Percentiles rank a stretch among this genome's conserved stretches.
phyloP scores from a whole-genome alignment of 2,113 vertebrate genomes.

The Bostrychus sinensis region DNA sequence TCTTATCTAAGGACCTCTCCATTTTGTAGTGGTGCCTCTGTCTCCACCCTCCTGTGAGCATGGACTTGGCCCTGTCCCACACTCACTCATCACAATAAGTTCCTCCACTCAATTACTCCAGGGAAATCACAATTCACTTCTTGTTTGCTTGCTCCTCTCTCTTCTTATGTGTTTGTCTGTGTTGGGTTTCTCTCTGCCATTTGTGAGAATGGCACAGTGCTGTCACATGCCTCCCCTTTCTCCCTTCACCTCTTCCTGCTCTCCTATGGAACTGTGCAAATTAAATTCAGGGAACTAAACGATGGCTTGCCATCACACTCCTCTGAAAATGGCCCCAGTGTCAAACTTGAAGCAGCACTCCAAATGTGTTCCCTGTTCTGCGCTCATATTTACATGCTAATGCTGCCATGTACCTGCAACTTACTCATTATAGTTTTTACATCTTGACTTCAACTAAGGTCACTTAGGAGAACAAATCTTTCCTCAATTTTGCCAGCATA shows the following conservation, averaged over 20 bases:
- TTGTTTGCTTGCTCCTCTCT: slow-evolving; percentile 18
- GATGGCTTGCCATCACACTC: slow-evolving; percentile 34
- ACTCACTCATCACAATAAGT: slow-evolving; percentile 20
- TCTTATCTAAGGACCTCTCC: no score
- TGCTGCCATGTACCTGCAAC: slow-evolving; percentile 28
- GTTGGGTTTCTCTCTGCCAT: slow-evolving; percentile 52
- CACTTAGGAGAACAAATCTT: slow-evolving; percentile 2
- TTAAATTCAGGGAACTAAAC: slow-evolving; percentile 58
- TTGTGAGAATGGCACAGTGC: slow-evolving; percentile 63
- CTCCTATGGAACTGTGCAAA: slow-evolving; percentile 54
- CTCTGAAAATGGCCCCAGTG: slow-evolving; percentile 12
- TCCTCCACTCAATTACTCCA: slow-evolving; percentile 12
- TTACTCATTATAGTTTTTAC: slow-evolving; percentile 35
- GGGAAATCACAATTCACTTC: slow-evolving; percentile 17
- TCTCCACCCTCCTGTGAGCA: slow-evolving; percentile 8
- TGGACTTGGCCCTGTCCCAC: slow-evolving; percentile 40
- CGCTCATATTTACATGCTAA: slow-evolving; percentile 39
- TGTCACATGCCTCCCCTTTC: slow-evolving; percentile 66
- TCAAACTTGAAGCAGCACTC: slow-evolving; percentile 28
- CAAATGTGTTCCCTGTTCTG: slow-evolving; percentile 19
- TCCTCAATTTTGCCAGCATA: not conserved
- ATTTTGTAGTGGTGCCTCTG: slow-evolving; percentile 12
- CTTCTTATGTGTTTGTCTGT: slow-evolving; percentile 8
- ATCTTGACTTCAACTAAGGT: slow-evolving; percentile 24
- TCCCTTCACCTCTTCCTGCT: slow-evolving; percentile 29